Evolutionary conservation across 2,888 invertebrate genomes (phyloP).

Genomic region (Carcina quercana): DNA sequence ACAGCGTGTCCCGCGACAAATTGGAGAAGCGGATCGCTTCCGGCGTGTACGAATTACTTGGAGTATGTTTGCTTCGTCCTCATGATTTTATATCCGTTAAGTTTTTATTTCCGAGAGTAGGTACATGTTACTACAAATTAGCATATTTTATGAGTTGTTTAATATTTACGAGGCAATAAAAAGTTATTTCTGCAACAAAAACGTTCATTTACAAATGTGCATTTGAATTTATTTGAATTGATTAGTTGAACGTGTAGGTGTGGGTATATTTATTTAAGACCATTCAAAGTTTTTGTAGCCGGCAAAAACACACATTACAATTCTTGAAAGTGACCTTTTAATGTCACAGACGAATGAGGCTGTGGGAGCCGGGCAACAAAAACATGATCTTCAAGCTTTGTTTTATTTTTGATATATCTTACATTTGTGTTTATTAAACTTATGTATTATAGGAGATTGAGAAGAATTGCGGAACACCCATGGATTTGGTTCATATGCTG

Average conservation of each 20-base stretch:
- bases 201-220: too few species aligned
- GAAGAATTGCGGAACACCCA: conserved; percentile 29
- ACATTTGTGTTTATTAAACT: too few species aligned
- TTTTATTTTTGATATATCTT: conserved; percentile 27
- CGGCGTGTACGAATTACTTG: conserved; percentile 76
- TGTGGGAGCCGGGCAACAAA: conserved; percentile 22
- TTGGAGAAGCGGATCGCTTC: conserved; percentile 79
- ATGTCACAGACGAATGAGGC: conserved; percentile 41
- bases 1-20: conserved; percentile 72
- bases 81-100: neutral
- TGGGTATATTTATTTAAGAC: conserved; percentile 4
- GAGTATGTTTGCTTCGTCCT: conserved; percentile 43
- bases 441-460: conserved; percentile 42
- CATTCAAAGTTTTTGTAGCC: conserved; percentile 20
- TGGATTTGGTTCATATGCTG: conserved; percentile 72
- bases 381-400: conserved; percentile 30
- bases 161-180: neutral
- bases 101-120: too few species aligned
- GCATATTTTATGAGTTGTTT: neutral
- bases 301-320: conserved; percentile 27
- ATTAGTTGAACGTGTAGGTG: conserved; percentile 7
- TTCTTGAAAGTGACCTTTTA: conserved; percentile 43
- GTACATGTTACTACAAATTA: too few species aligned
- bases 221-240: too few species aligned
- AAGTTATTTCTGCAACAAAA: too few species aligned